These are phyloP conservation scores for Salvator merianae DNA, from an alignment of 2,113 vertebrate genomes.

Conservation along the genomic window DNA sequence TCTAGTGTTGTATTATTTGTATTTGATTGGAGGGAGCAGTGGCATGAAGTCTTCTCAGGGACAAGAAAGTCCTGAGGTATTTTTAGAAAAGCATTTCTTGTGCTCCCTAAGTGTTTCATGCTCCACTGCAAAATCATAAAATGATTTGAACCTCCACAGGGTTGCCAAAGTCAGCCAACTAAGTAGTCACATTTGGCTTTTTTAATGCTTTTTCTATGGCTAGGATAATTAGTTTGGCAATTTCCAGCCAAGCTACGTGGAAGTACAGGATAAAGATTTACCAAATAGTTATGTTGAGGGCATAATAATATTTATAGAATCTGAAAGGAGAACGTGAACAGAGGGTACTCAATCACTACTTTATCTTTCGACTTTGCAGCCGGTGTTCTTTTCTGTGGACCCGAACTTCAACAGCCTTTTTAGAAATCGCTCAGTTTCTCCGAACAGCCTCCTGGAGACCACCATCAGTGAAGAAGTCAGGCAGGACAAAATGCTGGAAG, in stretches of 20 bases:
- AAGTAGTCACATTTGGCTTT: too few species aligned
- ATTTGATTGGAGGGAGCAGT: not conserved
- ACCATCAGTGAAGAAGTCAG: constrained; percentile 88
- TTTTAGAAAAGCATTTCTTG: not conserved
- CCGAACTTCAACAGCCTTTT: constrained; percentile 80
- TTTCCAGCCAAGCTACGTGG: too few species aligned
- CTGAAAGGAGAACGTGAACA: not conserved
- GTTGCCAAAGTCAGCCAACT: too few species aligned
- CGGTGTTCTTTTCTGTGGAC: constrained; percentile 86
- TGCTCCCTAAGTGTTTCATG: not conserved
- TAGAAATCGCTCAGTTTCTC: constrained; percentile 86
- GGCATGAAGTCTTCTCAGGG: too few species aligned
- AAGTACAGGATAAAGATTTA: not conserved
- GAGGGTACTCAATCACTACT: constrained; percentile 37
- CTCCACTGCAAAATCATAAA: not conserved
- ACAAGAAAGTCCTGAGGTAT: not conserved
- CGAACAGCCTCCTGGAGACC: constrained; percentile 88
- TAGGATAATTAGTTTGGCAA: too few species aligned
- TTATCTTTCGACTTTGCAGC: constrained; percentile 71
- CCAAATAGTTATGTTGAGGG: not conserved
- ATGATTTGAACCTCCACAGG: not conserved
- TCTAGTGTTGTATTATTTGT: not conserved
- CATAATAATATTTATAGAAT: not conserved
- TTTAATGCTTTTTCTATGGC: too few species aligned
- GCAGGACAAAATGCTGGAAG: constrained; percentile 83